A percentile compares a stretch with the other conserved stretches of the same genome.
Conservation (phyloP, 2,113 vertebrate genomes). For the Pseudonaja textilis region DNA sequence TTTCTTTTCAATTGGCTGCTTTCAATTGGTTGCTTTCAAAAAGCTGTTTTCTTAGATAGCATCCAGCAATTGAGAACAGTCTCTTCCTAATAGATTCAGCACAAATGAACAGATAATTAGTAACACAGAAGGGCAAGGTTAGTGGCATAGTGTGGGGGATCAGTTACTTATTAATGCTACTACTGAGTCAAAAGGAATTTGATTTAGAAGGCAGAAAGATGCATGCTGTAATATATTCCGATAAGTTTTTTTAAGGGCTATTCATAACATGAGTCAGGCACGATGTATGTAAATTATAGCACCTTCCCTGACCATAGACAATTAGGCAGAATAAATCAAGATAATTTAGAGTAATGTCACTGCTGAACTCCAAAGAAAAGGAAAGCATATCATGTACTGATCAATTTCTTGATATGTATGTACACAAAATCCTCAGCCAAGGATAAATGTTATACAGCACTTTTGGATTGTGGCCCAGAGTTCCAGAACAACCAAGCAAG, state of each 20-base stretch:
- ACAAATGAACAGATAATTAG: slow-evolving; percentile 62
- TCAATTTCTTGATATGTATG: background rate
- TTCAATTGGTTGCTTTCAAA: background rate
- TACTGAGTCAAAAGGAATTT: slow-evolving; percentile 24
- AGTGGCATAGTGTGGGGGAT: slow-evolving; percentile 37
- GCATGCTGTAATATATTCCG: slow-evolving; percentile 34
- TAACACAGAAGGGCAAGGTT: slow-evolving; percentile 56
- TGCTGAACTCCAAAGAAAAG: slow-evolving; percentile 43
- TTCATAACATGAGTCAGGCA: slow-evolving; percentile 56
- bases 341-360: slow-evolving; percentile 53
- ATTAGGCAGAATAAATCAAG: slow-evolving; percentile 58
- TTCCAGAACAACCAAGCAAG: background rate
- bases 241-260: slow-evolving; percentile 43
- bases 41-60: slow-evolving; percentile 5
- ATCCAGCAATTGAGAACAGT: slow-evolving; percentile 11
- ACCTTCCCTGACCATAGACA: slow-evolving; percentile 51
- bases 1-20: background rate
- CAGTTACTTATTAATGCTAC: slow-evolving; percentile 43
- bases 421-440: slow-evolving; percentile 23
- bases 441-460: slow-evolving; percentile 4
- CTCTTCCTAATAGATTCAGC: slow-evolving; percentile 56
- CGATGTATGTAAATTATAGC: slow-evolving; percentile 43
- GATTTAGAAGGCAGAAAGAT: slow-evolving; percentile 55
- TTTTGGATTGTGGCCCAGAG: background rate
- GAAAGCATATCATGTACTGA: background rate